Percentiles rank a stretch among this genome's conserved stretches.
phyloP scores from a whole-genome alignment of 23 tunicate species.

The Ascidia mentula region DNA sequence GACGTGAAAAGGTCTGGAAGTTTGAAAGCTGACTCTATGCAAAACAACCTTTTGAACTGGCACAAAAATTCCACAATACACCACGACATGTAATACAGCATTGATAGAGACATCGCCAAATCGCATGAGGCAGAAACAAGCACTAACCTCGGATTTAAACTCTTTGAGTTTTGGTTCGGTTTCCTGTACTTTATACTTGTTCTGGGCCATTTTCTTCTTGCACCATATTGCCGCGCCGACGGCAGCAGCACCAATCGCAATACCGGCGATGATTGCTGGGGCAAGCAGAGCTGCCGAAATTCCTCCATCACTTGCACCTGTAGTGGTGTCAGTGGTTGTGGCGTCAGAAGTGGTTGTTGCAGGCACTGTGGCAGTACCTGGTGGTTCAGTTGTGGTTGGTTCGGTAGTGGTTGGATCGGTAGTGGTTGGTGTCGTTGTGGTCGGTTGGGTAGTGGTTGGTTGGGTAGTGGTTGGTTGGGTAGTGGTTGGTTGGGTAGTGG shows the following conservation, averaged over 20 bases:
- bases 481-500: no score
- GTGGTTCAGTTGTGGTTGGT: background rate
- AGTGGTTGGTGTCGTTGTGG: background rate
- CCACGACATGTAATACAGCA: no score
- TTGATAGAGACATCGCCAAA: no score
- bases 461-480: background rate
- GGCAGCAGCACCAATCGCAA: background rate
- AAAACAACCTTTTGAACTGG: no score
- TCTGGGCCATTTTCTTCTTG: background rate
- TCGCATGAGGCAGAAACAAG: no score
- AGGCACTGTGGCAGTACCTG: no score
- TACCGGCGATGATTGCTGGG: background rate
- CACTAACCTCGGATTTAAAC: background rate
- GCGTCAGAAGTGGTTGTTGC: background rate
- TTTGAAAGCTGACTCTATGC: no score
- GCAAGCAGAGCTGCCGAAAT: background rate
- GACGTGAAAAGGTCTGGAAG: no score
- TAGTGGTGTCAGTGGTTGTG: background rate
- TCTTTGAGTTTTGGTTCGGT: background rate
- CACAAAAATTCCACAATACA: no score
- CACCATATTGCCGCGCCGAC: background rate
- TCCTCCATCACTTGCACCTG: background rate
- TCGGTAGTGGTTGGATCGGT: background rate
- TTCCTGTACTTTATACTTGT: background rate
- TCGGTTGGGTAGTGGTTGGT: background rate